Conservation (phyloP, 2,113 vertebrate species). For the Gadus chalcogrammus region DNA sequence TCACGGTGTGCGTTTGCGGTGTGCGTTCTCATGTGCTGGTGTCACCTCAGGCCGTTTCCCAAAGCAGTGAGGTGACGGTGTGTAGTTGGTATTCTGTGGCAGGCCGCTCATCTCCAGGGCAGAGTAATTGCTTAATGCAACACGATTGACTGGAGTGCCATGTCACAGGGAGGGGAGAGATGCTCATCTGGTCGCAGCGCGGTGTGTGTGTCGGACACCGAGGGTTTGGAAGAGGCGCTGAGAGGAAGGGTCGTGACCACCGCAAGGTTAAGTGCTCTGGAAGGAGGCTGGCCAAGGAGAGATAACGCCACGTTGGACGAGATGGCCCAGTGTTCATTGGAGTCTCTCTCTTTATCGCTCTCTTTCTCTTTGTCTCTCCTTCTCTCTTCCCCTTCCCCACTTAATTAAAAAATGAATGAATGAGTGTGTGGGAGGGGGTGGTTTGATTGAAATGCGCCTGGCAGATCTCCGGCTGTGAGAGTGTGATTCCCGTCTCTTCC, state of each 20-base stretch:
- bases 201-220: no score
- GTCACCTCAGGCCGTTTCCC: no score
- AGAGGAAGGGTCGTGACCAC: slow-evolving; percentile 42
- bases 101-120: slow-evolving; percentile 20
- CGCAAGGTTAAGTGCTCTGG: slow-evolving; percentile 72
- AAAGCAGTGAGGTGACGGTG: not conserved
- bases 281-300: slow-evolving; percentile 64
- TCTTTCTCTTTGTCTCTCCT: slow-evolving; percentile 24
- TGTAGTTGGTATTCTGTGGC: slow-evolving; percentile 9
- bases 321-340: slow-evolving; percentile 56
- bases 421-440: slow-evolving; percentile 59
- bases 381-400: slow-evolving; percentile 32
- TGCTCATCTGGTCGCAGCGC: no score
- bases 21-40: not conserved
- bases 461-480: slow-evolving; percentile 52
- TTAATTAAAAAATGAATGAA: slow-evolving; percentile 71
- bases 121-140: slow-evolving; percentile 23
- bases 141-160: slow-evolving; percentile 21
- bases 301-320: slow-evolving; percentile 66
- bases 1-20: not conserved
- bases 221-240: not conserved
- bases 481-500: slow-evolving; percentile 32
- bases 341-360: slow-evolving; percentile 50
- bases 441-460: slow-evolving; percentile 68
- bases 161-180: slow-evolving; percentile 29